Base-by-base conservation (phyloP, 2,113 vertebrate genomes). In the Penelope pileata region DNA sequence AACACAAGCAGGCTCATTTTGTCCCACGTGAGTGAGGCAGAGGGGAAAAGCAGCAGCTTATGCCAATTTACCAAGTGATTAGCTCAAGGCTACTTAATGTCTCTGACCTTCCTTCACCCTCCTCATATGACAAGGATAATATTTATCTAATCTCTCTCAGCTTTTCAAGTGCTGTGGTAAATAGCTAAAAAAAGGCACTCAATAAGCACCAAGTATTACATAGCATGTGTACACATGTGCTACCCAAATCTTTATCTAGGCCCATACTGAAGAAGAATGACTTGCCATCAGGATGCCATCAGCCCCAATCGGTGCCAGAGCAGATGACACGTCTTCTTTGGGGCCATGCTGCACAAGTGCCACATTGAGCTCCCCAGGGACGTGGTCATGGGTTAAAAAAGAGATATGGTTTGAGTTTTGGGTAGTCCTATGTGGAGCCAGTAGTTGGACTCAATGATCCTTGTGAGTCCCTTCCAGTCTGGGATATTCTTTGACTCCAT, bases 1-100 rank as follows among this genome's bases (percentile, higher is more conserved):
- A 62, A 68, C 16, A 76, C 26, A 74, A 22, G 1, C 58, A 63
- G 54, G 45, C 15, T 88, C 18, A 7, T 91, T 86, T 63, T 8
- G 3, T 45, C 54, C 54, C 50, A 54, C 30, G 23, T 16, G 13
- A 40, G 62, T 10, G 18, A 74, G 17, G 51, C 72, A 86, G 70
- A 87, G 43, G 69, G 66, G 38, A 83, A 86, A 92, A 72, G 51
- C 43, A 68, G 26, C 68, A 43, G 93, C 60, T 94, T 74, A 64
- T 12, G 6, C 76, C 83, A 75, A 80, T 92, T 94, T 84, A 88
- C 45, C 70, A 76, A 87, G 70, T 4, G 1, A 94, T 91, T 90
- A 83, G 30, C 83, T 94, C 51, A 64, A 95, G 92, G 88, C 76
- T 82, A 30, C 80, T 92, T 86, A 72, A 75, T 53, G 51, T 88